A percentile compares a stretch with the other conserved stretches of the same genome.
phyloP scores from a whole-genome alignment of 1,140 invertebrate species.

The Aphidius ervi region DNA sequence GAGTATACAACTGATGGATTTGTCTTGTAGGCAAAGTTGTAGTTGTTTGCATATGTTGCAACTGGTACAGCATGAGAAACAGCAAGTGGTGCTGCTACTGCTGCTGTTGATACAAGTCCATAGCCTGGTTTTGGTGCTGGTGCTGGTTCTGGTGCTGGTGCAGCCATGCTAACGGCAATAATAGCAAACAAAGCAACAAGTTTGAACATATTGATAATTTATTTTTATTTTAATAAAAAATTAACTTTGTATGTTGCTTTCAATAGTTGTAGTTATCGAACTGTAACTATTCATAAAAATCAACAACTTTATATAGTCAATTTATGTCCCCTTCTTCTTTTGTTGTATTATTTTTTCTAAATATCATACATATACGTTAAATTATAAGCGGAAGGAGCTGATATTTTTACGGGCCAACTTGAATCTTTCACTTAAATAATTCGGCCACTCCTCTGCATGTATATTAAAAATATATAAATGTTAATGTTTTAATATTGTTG shows the following conservation, averaged over 20 bases:
- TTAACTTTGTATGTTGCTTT: slow-evolving; percentile 5
- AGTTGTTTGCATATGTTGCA: slow-evolving; percentile 16
- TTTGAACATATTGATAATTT: slow-evolving; percentile 15
- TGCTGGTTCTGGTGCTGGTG: slow-evolving; percentile 19
- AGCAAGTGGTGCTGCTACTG: slow-evolving; percentile 16
- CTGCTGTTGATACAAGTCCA: slow-evolving; percentile 16
- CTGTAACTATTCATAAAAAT: too few species aligned
- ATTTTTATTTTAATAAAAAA: neutral
- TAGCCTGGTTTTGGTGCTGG: slow-evolving; percentile 19
- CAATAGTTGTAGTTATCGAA: too few species aligned
- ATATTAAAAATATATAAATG: too few species aligned
- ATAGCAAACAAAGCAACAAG: slow-evolving; percentile 21
- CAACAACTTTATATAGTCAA: too few species aligned
- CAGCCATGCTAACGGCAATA: slow-evolving; percentile 35
- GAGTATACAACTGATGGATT: neutral
- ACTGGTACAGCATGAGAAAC: neutral
- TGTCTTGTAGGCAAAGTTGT: slow-evolving; percentile 12
- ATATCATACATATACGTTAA: too few species aligned
- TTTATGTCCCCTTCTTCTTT: too few species aligned
- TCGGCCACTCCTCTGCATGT: too few species aligned
- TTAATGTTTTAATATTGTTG: too few species aligned
- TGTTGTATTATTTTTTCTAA: too few species aligned
- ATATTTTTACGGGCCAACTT: too few species aligned
- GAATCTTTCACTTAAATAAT: too few species aligned
- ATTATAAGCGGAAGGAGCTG: too few species aligned